A percentile compares a stretch with the other conserved stretches of the same genome.
Evolutionary conservation across 2,888 invertebrate genomes (phyloP).

Genomic region (Craniophora ligustri): DNA sequence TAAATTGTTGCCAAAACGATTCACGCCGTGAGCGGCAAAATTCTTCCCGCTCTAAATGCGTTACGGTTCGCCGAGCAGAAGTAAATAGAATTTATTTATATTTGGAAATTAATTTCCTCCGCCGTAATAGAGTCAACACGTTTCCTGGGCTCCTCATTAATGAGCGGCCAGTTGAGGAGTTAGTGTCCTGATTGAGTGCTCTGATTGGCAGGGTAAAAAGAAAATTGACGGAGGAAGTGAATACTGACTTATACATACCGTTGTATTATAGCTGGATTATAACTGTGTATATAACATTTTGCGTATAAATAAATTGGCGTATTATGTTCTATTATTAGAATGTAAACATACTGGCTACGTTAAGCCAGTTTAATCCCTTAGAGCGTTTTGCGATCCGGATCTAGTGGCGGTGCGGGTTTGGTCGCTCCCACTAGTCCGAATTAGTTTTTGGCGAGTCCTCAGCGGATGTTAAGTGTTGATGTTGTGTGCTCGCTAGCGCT

Average conservation of each 20-base stretch:
- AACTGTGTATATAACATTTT: constrained; percentile 5
- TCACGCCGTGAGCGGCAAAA: constrained; percentile 73
- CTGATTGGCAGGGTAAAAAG: constrained; percentile 11
- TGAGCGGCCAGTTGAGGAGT: constrained; percentile 64
- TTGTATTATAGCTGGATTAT: neutral
- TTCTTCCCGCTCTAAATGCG: constrained; percentile 78
- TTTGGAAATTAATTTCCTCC: constrained; percentile 82
- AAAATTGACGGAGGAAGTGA: constrained; percentile 7
- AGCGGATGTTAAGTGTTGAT: constrained; percentile 72
- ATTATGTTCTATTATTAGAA: constrained; percentile 55
- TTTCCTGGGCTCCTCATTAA: constrained; percentile 68
- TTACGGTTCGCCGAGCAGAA: constrained; percentile 82
- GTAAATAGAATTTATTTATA: constrained; percentile 86
- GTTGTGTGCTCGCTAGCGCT: constrained; percentile 71
- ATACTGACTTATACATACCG: constrained; percentile 1
- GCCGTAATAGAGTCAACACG: constrained; percentile 73
- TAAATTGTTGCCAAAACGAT: constrained; percentile 86
- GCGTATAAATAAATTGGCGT: constrained; percentile 34
- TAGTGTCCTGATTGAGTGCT: constrained; percentile 48
- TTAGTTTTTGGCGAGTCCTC: constrained; percentile 80
- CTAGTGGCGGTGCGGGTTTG: constrained; percentile 43
- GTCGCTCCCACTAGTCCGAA: constrained; percentile 63
- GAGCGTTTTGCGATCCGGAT: constrained; percentile 63
- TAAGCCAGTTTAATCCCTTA: constrained; percentile 68
- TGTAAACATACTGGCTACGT: constrained; percentile 59